phyloP scores from a whole-genome alignment of 2,888 invertebrate species.

The Aporophyla nigra region DNA sequence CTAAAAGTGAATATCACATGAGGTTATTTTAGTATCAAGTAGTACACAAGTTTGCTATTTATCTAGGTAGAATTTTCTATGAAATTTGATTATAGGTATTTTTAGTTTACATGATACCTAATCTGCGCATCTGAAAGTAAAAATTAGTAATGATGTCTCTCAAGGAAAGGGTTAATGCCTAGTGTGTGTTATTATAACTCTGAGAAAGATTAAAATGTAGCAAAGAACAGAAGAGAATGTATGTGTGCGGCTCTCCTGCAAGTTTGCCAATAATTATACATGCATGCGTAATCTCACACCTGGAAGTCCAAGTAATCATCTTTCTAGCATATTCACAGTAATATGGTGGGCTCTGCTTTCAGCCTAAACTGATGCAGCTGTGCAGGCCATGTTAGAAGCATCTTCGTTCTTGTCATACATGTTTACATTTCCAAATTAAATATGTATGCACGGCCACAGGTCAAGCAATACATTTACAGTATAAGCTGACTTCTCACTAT shows the following conservation, averaged over 20 bases:
- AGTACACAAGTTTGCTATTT: neutral
- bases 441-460: no score
- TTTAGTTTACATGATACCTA: neutral
- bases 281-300: neutral
- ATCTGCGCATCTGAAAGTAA: neutral
- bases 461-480: no score
- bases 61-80: neutral
- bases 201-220: neutral
- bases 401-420: neutral
- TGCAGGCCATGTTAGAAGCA: neutral
- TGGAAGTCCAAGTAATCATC: neutral
- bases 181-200: neutral
- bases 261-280: no score
- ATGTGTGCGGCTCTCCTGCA: neutral
- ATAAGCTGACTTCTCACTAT: no score
- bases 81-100: neutral
- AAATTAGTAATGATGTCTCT: neutral
- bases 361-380: neutral
- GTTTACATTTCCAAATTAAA: neutral
- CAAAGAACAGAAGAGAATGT: neutral
- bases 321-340: neutral
- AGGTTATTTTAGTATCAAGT: neutral
- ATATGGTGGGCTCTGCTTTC: neutral
- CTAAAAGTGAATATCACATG: neutral
- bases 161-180: neutral